A percentile compares a stretch with the other conserved stretches of the same genome.
phyloP scores from a whole-genome alignment of 2,888 invertebrate genomes.

The Cistogaster globosa region DNA sequence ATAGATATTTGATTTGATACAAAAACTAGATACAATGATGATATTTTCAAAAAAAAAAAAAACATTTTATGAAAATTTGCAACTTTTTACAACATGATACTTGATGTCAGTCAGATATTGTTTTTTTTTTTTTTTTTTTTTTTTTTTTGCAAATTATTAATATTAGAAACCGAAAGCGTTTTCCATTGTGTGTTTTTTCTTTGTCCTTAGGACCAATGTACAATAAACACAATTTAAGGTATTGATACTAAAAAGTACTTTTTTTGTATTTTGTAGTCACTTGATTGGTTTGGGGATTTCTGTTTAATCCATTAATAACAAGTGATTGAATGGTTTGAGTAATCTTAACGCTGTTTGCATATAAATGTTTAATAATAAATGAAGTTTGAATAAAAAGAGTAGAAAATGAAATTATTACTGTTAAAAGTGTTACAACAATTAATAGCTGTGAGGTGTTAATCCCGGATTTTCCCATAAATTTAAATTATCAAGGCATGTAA shows the following conservation, averaged over 20 bases:
- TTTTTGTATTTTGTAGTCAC: background rate
- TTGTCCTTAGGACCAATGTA: background rate
- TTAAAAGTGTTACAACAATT: slow-evolving; percentile 31
- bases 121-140: too few species aligned
- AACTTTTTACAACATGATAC: slow-evolving; percentile 6
- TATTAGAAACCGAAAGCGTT: slow-evolving; percentile 19
- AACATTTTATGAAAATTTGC: slow-evolving; percentile 8
- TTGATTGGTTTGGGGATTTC: slow-evolving; percentile 27
- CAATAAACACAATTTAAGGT: too few species aligned
- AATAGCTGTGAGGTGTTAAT: slow-evolving; percentile 30
- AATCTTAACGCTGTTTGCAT: slow-evolving; percentile 57
- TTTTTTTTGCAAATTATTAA: slow-evolving; percentile 15
- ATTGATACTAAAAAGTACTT: background rate
- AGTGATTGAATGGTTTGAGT: slow-evolving; percentile 45
- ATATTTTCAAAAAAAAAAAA: background rate
- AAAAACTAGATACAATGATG: slow-evolving; percentile 6
- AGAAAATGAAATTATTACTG: background rate
- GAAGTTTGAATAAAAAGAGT: slow-evolving; percentile 6
- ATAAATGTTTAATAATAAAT: slow-evolving; percentile 54
- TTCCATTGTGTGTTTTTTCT: background rate
- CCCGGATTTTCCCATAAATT: slow-evolving; percentile 57
- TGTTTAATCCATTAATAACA: slow-evolving; percentile 60
- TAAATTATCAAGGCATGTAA: background rate
- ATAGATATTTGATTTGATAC: slow-evolving; percentile 49
- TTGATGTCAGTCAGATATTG: background rate